Evolutionary conservation across 2,797 vertebrate genomes (phyloP).

Genomic region (Vipera ursinii): DNA sequence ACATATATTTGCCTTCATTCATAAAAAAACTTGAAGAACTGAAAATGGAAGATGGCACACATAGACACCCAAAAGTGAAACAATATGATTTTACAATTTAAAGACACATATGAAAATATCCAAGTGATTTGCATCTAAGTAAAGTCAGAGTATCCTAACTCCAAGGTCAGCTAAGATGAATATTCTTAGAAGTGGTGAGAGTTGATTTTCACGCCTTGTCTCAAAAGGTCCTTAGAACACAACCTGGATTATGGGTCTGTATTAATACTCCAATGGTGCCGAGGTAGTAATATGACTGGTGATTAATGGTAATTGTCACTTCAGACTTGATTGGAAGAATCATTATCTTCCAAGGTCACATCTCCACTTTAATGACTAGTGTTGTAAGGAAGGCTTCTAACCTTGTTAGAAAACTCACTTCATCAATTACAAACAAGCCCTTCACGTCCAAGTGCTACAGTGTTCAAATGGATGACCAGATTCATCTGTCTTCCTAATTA

Average conservation of each 20-base stretch:
- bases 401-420: neutral
- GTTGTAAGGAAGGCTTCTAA: neutral
- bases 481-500: neutral
- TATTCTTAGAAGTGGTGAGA: neutral
- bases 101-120: too few relatives aligned
- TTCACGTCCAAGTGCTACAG: neutral
- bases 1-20: neutral
- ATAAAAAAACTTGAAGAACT: neutral
- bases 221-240: neutral
- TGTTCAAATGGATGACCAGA: neutral
- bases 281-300: neutral
- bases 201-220: neutral
- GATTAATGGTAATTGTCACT: neutral
- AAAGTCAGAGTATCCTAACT: too few relatives aligned
- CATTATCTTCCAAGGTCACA: neutral
- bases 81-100: too few relatives aligned
- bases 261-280: neutral
- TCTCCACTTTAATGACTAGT: neutral
- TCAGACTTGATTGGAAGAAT: neutral
- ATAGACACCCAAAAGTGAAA: too few relatives aligned
- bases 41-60: too few relatives aligned
- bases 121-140: too few relatives aligned
- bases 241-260: neutral
- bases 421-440: neutral
- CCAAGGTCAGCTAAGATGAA: too few relatives aligned